A percentile compares a stretch with the other conserved stretches of the same genome.
These are phyloP conservation scores for Enteromius trimaculatus DNA, from an alignment of 2,797 vertebrate genomes.

Conservation along the genomic window DNA sequence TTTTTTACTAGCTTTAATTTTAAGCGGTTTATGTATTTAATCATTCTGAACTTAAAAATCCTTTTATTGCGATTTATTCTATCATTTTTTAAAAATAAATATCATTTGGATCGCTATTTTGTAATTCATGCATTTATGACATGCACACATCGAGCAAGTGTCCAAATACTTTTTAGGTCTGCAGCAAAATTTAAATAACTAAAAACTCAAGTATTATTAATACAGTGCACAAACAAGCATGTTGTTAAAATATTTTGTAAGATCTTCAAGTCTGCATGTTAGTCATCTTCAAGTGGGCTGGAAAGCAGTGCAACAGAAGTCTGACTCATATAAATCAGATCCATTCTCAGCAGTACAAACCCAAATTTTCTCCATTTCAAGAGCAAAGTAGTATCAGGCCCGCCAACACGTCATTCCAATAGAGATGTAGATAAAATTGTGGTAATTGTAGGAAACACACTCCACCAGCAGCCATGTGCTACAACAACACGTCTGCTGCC, in stretches of 20 bases:
- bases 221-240: neutral
- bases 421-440: neutral
- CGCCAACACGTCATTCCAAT: neutral
- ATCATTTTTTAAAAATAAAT: neutral
- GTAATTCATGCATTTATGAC: neutral
- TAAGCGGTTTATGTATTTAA: neutral
- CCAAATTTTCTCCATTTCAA: neutral
- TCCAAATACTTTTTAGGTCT: neutral
- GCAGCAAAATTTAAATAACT: neutral
- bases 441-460: conserved; percentile 29
- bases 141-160: neutral
- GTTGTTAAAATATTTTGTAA: neutral
- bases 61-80: no score
- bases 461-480: conserved; percentile 6
- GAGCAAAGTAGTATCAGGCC: neutral
- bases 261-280: neutral
- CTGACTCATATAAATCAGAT: conserved; percentile 28
- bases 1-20: neutral
- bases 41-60: neutral
- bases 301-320: neutral
- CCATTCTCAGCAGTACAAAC: neutral
- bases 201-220: conserved; percentile 22
- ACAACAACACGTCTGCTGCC: conserved; percentile 23
- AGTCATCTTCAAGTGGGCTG: conserved; percentile 1
- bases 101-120: neutral